Evolutionary conservation across 2,113 vertebrate genomes (phyloP).

Genomic region (Esox niger): DNA sequence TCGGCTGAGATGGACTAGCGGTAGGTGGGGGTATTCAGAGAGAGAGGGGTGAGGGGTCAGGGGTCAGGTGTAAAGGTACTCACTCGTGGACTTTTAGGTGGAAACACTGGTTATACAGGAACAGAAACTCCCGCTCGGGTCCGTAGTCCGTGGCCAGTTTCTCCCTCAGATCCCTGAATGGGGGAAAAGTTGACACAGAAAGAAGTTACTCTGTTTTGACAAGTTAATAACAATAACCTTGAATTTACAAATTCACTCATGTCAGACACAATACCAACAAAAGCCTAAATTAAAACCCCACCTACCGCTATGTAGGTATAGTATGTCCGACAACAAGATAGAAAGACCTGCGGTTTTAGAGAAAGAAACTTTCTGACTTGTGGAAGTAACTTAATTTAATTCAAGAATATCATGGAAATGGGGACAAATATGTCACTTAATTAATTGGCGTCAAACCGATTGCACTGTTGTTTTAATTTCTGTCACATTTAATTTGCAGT

Average conservation of each 20-base stretch:
- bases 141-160: conserved; percentile 65
- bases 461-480: background rate
- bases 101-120: conserved; percentile 65
- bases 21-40: background rate
- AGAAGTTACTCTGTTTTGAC: too few relatives aligned
- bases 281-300: too few relatives aligned
- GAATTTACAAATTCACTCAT: background rate
- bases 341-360: background rate
- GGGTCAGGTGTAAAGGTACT: conserved; percentile 40
- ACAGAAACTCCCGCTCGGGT: conserved; percentile 68
- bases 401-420: background rate
- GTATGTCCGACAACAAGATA: background rate
- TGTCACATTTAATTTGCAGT: background rate
- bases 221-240: background rate
- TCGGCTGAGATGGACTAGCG: conserved; percentile 33
- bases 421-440: background rate
- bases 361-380: background rate
- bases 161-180: conserved; percentile 60
- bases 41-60: background rate
- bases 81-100: conserved; percentile 67
- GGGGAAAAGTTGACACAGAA: conserved; percentile 9
- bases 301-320: background rate
- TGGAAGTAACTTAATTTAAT: background rate
- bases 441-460: background rate
- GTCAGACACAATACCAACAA: too few relatives aligned